Evolutionary conservation across 1,140 invertebrate species (phyloP).

Genomic region (Leptestheria dahalacensis): DNA sequence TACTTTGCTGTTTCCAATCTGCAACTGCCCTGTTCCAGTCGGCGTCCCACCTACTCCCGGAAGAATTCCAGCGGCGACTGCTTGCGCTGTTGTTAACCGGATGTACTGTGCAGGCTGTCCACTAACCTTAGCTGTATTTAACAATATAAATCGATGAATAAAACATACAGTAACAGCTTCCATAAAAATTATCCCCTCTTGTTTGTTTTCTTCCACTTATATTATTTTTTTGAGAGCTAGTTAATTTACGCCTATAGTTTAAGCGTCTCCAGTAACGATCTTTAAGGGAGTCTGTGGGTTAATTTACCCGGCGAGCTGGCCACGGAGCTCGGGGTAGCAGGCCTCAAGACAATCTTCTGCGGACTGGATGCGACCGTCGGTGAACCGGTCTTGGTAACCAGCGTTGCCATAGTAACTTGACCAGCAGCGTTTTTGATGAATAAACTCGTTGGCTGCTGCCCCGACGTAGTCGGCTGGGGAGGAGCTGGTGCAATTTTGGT

Average conservation of each 20-base stretch:
- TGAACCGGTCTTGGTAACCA: slow-evolving; percentile 5
- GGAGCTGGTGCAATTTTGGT: slow-evolving; percentile 54
- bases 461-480: slow-evolving; percentile 18
- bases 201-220: too few relatives aligned
- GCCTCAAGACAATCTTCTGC: background rate
- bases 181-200: too few relatives aligned
- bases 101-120: slow-evolving; percentile 12
- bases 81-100: slow-evolving; percentile 11
- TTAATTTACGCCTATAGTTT: too few relatives aligned
- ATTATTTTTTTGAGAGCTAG: too few relatives aligned
- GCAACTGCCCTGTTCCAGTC: background rate
- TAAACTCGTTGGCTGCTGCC: slow-evolving; percentile 1
- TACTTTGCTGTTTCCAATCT: background rate
- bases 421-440: slow-evolving; percentile 9
- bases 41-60: background rate
- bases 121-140: background rate
- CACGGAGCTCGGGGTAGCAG: background rate
- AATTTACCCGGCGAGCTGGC: background rate
- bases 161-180: too few relatives aligned
- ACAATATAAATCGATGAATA: background rate
- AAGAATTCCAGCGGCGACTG: slow-evolving; percentile 11
- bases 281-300: too few relatives aligned
- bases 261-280: too few relatives aligned
- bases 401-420: slow-evolving; percentile 10
- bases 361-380: background rate